Conservation (phyloP, 2,113 vertebrate species). For the Xyliphius kryptos region DNA sequence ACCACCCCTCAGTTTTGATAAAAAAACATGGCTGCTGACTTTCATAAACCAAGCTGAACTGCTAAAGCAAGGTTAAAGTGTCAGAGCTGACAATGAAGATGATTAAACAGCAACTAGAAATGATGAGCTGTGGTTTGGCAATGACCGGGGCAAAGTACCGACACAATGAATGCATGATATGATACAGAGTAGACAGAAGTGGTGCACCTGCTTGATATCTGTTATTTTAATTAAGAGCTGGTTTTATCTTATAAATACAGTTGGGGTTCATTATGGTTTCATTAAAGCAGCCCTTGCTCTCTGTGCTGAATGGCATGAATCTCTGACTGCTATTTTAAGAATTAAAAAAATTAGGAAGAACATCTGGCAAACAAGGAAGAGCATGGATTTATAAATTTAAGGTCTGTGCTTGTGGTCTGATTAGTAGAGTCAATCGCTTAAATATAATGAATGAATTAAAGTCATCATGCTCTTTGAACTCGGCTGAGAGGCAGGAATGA, state of each 20-base stretch:
- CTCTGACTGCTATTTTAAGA: conserved; percentile 8
- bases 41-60: too few relatives aligned
- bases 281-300: background rate
- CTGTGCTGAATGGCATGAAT: background rate
- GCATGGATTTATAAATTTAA: background rate
- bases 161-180: background rate
- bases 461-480: conserved; percentile 17
- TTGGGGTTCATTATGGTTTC: background rate
- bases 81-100: too few relatives aligned
- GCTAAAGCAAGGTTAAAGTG: too few relatives aligned
- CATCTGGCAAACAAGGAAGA: background rate
- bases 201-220: conserved; percentile 17
- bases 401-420: conserved; percentile 1
- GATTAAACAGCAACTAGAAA: too few relatives aligned
- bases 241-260: conserved; percentile 13
- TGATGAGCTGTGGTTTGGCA: too few relatives aligned
- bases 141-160: too few relatives aligned
- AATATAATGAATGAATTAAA: conserved; percentile 18
- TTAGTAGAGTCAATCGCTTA: conserved; percentile 6
- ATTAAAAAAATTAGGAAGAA: background rate
- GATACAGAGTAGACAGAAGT: background rate
- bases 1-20: too few relatives aligned
- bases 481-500: conserved; percentile 3
- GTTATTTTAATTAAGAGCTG: conserved; percentile 22
- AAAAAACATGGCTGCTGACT: too few relatives aligned